Evolutionary conservation across 2,797 vertebrate species (phyloP).

Genomic region (Erpetoichthys calabaricus): DNA sequence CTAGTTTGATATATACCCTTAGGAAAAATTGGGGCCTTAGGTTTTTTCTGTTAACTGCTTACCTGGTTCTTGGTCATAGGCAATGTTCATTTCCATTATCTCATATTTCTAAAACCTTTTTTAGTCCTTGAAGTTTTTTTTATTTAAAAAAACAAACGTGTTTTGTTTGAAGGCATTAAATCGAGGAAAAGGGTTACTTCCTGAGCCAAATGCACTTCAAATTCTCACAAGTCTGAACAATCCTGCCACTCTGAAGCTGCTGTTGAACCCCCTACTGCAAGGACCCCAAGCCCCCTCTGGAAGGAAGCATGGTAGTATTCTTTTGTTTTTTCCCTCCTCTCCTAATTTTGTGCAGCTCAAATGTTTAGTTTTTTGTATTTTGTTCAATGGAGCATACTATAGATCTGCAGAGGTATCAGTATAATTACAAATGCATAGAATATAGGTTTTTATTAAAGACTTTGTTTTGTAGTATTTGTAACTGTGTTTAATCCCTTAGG

Average conservation of each 20-base stretch:
- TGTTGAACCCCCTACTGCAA: constrained; percentile 70
- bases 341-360: not conserved
- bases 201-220: constrained; percentile 76
- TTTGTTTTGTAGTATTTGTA: not conserved
- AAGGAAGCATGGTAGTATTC: constrained; percentile 66
- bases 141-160: not conserved
- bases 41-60: too few species aligned
- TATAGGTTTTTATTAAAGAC: not conserved
- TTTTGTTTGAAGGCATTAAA: constrained; percentile 59
- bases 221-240: constrained; percentile 72
- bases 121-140: not conserved
- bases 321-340: not conserved
- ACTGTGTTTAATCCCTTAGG: constrained; percentile 35
- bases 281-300: constrained; percentile 31
- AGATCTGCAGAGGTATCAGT: too few species aligned
- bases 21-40: too few species aligned
- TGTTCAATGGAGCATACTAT: too few species aligned
- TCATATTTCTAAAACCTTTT: not conserved
- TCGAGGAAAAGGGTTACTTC: constrained; percentile 82
- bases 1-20: too few species aligned
- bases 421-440: not conserved
- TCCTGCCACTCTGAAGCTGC: constrained; percentile 71
- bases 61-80: too few species aligned
- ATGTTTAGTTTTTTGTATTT: too few species aligned
- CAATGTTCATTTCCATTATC: too few species aligned